A percentile compares a stretch with the other conserved stretches of the same genome.
Evolutionary conservation across 2,797 vertebrate genomes (phyloP).

Genomic region (Phyllotis vaccarum): DNA sequence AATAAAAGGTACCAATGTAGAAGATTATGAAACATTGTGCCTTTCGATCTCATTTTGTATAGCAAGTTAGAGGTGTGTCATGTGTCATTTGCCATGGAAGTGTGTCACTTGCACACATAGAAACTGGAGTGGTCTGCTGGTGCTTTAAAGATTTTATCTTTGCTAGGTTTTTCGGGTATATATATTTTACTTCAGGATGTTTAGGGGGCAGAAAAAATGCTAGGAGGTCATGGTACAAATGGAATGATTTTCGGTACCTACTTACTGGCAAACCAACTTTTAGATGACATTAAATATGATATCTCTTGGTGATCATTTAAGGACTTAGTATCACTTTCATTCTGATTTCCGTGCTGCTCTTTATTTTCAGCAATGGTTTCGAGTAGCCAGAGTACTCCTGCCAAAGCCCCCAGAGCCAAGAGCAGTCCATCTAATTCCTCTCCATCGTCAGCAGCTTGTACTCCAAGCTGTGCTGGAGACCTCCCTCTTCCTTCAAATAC

Average conservation of each 20-base stretch:
- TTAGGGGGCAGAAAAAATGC: background rate
- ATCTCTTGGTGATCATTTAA: background rate
- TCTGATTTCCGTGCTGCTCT: constrained; percentile 52
- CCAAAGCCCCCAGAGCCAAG: constrained; percentile 87
- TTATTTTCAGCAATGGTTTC: constrained; percentile 67
- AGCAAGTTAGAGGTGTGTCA: background rate
- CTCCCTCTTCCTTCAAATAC: constrained; percentile 94
- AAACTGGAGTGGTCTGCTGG: background rate
- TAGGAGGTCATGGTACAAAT: background rate
- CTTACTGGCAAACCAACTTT: background rate
- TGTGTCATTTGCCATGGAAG: too few relatives aligned
- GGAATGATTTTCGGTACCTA: background rate
- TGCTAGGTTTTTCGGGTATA: constrained; percentile 13
- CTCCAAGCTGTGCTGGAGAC: constrained; percentile 90
- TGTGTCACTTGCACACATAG: background rate
- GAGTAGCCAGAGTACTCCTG: constrained; percentile 88
- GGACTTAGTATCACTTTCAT: background rate
- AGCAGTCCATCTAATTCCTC: constrained; percentile 87
- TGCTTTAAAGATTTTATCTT: background rate
- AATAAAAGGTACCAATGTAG: background rate
- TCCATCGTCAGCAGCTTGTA: constrained; percentile 91
- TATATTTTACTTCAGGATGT: background rate
- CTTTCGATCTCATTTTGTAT: background rate
- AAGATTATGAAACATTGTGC: background rate
- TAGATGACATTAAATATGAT: background rate